Evolutionary conservation across 2,797 vertebrate species (phyloP), one percentile per base, ranked within the genome.

Genomic region (Natrix natrix): DNA sequence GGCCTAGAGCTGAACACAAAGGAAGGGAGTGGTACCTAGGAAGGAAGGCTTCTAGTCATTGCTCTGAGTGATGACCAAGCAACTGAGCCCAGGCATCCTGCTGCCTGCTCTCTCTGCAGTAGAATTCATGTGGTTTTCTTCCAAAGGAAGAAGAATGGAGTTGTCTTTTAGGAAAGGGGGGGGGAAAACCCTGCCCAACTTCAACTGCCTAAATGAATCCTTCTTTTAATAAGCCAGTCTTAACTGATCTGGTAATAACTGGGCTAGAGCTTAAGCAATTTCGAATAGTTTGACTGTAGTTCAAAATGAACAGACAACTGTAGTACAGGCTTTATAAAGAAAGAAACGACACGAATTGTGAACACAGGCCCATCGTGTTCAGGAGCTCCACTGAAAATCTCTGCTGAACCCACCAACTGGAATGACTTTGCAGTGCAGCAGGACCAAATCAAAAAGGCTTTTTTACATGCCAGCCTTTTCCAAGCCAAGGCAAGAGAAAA

Each of bases 11-110:
- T 28, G n/a, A 91, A 63, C 92, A 93, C 90, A 94, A 93, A 63
- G 92, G 83, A 93, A 89, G 92, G 92, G 92, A 92, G 94, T 92
- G 88, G 92, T 88, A 61, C 60, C 52, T 86, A 24, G 83, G 43
- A 86, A 61, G 86, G n/a, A 93, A 56, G 22, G 37, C 86, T 60
- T 78, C 55, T 57, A 56, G 60, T 78, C 91, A 74, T 54, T 87
- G 91, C 88, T 94, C 26, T 24, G 87, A 83, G 87, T 90, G 90
- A 87, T 48, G 91, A 93, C 88, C 43, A 91, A 91, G 91, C 93
- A 93, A 74, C 91, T 56, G 90, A 92, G 88, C 88, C 78, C 43
- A 69, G 78, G 87, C 90, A 43, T 48, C 22, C 48, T 32, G n/a
- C 69, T 43, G 43, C 56, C 69, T 48, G 48, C 24, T n/a, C 43